Conservation (phyloP, 1,140 invertebrate genomes). For the Drosophila ohnishii region DNA sequence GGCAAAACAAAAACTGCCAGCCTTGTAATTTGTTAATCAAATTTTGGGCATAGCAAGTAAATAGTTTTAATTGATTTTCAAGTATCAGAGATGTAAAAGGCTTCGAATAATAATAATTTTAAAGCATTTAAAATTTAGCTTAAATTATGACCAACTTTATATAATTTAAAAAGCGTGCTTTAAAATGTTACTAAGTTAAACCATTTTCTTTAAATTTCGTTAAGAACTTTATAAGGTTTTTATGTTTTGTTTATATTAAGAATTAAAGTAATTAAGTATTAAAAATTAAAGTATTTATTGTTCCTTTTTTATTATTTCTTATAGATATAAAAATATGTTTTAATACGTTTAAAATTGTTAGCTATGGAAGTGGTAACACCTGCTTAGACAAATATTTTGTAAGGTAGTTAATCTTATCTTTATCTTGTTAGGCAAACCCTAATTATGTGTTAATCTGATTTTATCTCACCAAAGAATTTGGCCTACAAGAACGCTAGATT, state of each 20-base stretch:
- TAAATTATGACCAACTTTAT: not conserved
- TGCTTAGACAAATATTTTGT: too few species aligned
- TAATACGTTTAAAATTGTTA: not conserved
- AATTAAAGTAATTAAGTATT: too few species aligned
- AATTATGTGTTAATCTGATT: not conserved
- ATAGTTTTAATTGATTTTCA: constrained; percentile 14
- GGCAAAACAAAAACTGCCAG: not conserved
- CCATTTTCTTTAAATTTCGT: not conserved
- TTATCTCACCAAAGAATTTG: not conserved
- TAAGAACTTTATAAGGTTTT: not conserved
- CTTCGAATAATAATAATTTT: not conserved
- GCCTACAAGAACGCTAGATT: not conserved
- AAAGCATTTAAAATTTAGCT: not conserved
- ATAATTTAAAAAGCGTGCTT: not conserved
- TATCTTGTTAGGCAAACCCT: not conserved
- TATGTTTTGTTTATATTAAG: too few species aligned
- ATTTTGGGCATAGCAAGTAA: not conserved
- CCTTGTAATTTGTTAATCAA: constrained; percentile 8
- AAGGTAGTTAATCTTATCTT: not conserved
- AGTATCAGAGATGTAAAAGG: not conserved
- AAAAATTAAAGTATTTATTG: too few species aligned
- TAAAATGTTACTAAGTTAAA: not conserved
- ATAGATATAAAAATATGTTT: not conserved
- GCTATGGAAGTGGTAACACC: not conserved
- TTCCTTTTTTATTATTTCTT: not conserved